Evolutionary conservation across 2,113 vertebrate genomes (phyloP).

Genomic region (Solea senegalensis): DNA sequence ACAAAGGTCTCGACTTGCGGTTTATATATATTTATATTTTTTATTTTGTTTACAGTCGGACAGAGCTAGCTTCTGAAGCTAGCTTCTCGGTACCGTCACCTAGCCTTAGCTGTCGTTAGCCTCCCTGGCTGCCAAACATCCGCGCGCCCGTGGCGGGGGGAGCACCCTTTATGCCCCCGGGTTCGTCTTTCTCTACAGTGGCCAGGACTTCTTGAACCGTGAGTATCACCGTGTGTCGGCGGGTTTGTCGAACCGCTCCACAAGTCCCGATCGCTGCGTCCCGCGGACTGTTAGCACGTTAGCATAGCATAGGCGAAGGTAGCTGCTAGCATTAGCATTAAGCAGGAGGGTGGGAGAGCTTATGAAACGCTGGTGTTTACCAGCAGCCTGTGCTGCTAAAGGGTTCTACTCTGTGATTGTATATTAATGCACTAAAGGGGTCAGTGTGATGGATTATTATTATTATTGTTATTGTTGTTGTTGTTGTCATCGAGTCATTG

Average conservation of each 20-base stretch:
- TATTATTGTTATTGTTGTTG: too few species aligned
- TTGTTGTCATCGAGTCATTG: too few species aligned
- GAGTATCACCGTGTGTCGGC: slow-evolving; percentile 41
- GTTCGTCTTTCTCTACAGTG: slow-evolving; percentile 24
- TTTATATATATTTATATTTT: slow-evolving; percentile 2
- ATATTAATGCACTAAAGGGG: too few species aligned
- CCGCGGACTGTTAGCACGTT: background rate
- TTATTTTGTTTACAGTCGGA: background rate
- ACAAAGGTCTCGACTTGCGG: background rate
- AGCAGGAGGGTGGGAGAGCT: slow-evolving; percentile 5
- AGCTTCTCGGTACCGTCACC: slow-evolving; percentile 21
- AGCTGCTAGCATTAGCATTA: slow-evolving; percentile 19
- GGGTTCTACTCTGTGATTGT: background rate
- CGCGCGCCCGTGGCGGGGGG: slow-evolving; percentile 5
- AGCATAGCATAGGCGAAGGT: slow-evolving; percentile 22
- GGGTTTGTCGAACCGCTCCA: accelerated
- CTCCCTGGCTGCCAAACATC: slow-evolving; percentile 18
- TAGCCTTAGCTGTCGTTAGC: slow-evolving; percentile 24
- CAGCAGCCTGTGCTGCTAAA: background rate
- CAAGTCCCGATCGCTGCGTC: background rate
- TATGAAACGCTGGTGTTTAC: slow-evolving; percentile 22
- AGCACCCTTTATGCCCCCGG: slow-evolving; percentile 46
- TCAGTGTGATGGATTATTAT: too few species aligned
- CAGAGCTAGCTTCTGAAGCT: slow-evolving; percentile 25
- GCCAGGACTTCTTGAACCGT: slow-evolving; percentile 68